Percentiles rank a stretch among this genome's conserved stretches.
These are phyloP conservation scores for Zygogramma bicolorata DNA, from an alignment of 2,888 invertebrate genomes.

Conservation along the genomic window DNA sequence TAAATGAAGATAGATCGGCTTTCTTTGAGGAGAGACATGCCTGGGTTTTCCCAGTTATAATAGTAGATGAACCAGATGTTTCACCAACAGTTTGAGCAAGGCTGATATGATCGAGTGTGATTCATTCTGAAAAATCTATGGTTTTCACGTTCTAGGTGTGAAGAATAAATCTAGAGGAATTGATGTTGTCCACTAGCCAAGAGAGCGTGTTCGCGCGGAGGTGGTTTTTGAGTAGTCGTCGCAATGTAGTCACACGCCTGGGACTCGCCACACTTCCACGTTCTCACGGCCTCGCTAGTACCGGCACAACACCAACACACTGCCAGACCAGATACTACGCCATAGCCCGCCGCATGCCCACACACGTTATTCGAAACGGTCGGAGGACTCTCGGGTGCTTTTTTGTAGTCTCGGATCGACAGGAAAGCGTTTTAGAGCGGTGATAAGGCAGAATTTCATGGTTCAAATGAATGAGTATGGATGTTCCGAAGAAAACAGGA, in stretches of 20 bases:
- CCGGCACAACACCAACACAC: constrained; percentile 47
- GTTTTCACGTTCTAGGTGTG: neutral
- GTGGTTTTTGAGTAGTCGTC: constrained; percentile 44
- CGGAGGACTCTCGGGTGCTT: constrained; percentile 31
- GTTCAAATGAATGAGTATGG: neutral
- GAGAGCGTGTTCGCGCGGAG: constrained; percentile 35
- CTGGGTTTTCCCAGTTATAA: no score
- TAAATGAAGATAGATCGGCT: no score
- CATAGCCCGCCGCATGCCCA: constrained; percentile 21
- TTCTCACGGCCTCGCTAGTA: constrained; percentile 56
- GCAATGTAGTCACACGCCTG: constrained; percentile 52
- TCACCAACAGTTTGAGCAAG: no score
- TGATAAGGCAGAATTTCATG: neutral
- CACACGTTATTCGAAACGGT: constrained; percentile 22
- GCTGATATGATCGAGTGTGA: no score
- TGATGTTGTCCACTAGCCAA: constrained; percentile 2
- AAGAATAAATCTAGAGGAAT: constrained; percentile 8
- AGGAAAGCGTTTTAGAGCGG: constrained; percentile 26
- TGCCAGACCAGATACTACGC: constrained; percentile 31
- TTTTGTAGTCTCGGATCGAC: constrained; percentile 17
- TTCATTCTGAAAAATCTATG: no score
- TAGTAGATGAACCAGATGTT: no score
- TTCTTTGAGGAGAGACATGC: no score
- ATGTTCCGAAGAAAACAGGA: neutral
- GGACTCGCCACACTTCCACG: constrained; percentile 61